Conservation (phyloP, 2,797 vertebrate species). For the Chrysocyon brachyurus region DNA sequence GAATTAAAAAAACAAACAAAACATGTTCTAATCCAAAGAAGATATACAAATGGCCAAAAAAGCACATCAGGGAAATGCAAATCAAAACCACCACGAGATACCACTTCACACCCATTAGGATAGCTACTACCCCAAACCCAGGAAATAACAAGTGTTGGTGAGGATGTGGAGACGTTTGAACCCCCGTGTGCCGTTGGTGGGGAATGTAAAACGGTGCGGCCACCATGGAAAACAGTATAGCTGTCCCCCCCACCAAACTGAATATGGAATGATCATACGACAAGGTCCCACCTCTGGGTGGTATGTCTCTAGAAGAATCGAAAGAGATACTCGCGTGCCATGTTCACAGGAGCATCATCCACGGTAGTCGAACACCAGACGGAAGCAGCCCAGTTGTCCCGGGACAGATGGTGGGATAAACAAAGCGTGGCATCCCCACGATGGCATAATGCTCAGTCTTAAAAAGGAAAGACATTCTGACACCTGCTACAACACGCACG, state of each 20-base stretch:
- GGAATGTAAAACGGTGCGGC: neutral
- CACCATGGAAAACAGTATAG: neutral
- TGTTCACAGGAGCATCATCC: neutral
- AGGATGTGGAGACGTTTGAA: neutral
- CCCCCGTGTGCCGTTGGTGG: neutral
- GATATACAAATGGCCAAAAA: neutral
- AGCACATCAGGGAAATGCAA: slow-evolving; percentile 21
- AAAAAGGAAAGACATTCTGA: neutral
- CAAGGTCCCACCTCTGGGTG: neutral
- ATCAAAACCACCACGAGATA: neutral
- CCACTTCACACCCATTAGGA: neutral
- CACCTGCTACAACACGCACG: accelerated
- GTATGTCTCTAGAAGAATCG: neutral
- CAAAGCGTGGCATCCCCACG: neutral
- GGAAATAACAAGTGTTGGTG: neutral
- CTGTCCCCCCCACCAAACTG: neutral
- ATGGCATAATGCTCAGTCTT: neutral
- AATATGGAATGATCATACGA: neutral
- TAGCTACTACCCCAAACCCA: neutral
- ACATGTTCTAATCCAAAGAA: neutral
- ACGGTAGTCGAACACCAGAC: too few species aligned
- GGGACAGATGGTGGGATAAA: neutral
- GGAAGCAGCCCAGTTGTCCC: neutral
- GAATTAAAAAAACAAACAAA: neutral
- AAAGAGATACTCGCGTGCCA: neutral